A percentile compares a stretch with the other conserved stretches of the same genome.
Conservation (phyloP, 1,140 invertebrate species). For the Planococcus citri region DNA sequence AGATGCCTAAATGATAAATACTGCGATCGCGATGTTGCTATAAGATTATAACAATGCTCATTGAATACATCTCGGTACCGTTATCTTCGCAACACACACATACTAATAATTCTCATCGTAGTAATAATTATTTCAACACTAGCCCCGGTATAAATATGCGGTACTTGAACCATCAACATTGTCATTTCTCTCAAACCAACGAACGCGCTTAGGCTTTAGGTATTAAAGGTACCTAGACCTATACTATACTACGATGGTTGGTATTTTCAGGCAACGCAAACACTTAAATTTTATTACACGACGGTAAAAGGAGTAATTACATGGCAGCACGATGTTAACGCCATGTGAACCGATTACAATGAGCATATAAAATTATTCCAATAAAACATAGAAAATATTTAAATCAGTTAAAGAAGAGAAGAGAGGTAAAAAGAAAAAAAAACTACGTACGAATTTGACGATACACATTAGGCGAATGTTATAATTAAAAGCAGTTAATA, state of each 20-base stretch:
- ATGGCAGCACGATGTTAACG: neutral
- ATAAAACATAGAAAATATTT: neutral
- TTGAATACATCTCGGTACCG: too few species aligned
- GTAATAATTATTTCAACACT: conserved; percentile 2
- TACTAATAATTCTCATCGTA: neutral
- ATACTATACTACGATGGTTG: too few species aligned
- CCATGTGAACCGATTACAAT: neutral
- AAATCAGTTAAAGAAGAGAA: neutral
- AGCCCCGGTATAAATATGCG: neutral
- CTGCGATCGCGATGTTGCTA: too few species aligned
- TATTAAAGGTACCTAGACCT: too few species aligned
- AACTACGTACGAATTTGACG: conserved; percentile 5
- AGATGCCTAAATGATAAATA: too few species aligned
- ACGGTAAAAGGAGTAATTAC: neutral
- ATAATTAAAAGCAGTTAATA: conserved; percentile 15
- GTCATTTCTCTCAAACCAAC: neutral
- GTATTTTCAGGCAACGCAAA: too few species aligned
- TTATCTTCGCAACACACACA: neutral
- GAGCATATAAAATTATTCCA: neutral
- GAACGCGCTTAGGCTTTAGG: too few species aligned
- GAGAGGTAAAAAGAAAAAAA: too few species aligned
- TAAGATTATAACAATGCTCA: too few species aligned
- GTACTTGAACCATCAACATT: neutral
- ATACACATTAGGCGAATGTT: conserved; percentile 15
- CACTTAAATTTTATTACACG: neutral